Evolutionary conservation across 1,140 invertebrate species (phyloP).

Genomic region (Portunus trituberculatus): DNA sequence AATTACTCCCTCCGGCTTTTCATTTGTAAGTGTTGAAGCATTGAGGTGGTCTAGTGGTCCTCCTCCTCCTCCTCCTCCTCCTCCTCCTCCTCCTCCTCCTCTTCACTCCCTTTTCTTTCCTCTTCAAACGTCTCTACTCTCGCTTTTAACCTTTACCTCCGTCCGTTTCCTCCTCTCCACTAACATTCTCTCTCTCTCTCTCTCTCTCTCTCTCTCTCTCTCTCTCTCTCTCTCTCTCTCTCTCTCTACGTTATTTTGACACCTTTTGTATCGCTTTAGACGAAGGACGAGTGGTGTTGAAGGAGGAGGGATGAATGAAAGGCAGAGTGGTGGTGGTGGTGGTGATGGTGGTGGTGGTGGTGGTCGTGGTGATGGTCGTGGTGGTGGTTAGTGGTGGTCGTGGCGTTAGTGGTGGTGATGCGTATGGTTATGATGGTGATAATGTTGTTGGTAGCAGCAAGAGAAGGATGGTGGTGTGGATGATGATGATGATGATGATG

Average conservation of each 20-base stretch:
- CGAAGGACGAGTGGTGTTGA: too few relatives aligned
- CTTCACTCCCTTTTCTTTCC: not conserved
- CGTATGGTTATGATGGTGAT: not conserved
- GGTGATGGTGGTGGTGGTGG: not conserved
- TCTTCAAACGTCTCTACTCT: not conserved
- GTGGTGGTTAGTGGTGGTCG: not conserved
- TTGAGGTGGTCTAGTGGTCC: not conserved
- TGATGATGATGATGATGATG: too few relatives aligned
- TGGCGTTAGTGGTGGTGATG: not conserved
- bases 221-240: not conserved
- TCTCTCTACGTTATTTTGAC: not conserved
- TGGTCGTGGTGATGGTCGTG: not conserved
- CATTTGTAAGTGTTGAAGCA: not conserved
- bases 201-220: not conserved
- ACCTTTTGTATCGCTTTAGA: too few relatives aligned
- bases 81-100: constrained; percentile 1
- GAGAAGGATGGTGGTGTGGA: not conserved
- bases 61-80: too few relatives aligned
- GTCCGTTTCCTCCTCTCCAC: not conserved
- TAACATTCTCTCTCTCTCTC: not conserved
- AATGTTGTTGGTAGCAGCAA: not conserved
- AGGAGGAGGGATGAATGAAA: too few relatives aligned
- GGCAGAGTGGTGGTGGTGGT: too few relatives aligned
- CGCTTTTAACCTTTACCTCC: not conserved
- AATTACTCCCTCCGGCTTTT: not conserved